phyloP scores from a whole-genome alignment of 2,888 invertebrate species.

The Nebria salina region DNA sequence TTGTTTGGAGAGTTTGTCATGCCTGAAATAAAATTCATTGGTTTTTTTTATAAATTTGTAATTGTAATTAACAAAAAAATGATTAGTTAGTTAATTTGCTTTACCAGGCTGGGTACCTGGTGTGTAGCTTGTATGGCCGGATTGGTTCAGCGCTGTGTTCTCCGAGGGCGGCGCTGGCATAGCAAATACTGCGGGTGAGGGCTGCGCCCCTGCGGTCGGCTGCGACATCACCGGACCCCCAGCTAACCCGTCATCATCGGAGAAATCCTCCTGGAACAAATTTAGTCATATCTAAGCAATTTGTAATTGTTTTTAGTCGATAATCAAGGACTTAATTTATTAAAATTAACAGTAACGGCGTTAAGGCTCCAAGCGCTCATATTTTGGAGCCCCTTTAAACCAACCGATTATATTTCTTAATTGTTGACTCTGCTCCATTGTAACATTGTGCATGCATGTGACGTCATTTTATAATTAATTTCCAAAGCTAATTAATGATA shows the following conservation, averaged over 20 bases:
- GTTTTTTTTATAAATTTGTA: not conserved
- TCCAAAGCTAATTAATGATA: too few species aligned
- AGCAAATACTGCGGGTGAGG: constrained; percentile 70
- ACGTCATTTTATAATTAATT: too few species aligned
- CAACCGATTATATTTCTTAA: too few species aligned
- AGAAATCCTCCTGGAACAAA: constrained; percentile 59
- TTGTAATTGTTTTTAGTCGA: not conserved
- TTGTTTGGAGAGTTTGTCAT: constrained; percentile 55
- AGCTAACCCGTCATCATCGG: constrained; percentile 55
- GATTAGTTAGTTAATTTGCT: not conserved
- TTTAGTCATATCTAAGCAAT: constrained; percentile 7
- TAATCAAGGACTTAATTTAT: not conserved
- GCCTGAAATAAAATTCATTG: constrained; percentile 49
- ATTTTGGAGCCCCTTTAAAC: too few species aligned
- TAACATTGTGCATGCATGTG: too few species aligned
- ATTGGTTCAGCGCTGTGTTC: constrained; percentile 74
- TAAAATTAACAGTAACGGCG: not conserved
- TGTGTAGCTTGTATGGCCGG: constrained; percentile 65
- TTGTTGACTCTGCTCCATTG: too few species aligned
- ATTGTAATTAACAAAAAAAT: not conserved
- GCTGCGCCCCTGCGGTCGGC: constrained; percentile 66
- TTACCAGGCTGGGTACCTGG: constrained; percentile 58
- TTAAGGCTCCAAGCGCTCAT: not conserved
- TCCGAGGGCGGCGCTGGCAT: constrained; percentile 73
- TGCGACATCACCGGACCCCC: constrained; percentile 60